phyloP scores from a whole-genome alignment of 2,888 invertebrate genomes.

The Bellardia pandia region DNA sequence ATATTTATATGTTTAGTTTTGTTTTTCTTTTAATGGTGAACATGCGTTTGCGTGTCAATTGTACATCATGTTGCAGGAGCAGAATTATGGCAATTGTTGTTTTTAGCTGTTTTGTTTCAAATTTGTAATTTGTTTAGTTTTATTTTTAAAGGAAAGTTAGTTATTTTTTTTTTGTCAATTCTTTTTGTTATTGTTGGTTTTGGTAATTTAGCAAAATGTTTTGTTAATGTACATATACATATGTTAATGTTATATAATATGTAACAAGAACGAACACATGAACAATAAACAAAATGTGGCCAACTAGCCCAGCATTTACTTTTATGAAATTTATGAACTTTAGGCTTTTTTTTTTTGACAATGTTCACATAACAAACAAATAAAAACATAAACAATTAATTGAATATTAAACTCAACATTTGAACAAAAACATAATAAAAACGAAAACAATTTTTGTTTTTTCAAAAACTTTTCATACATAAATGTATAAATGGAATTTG shows the following conservation, averaged over 20 bases:
- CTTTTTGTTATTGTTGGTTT: constrained; percentile 39
- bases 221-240: constrained; percentile 28
- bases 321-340: constrained; percentile 32
- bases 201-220: constrained; percentile 54
- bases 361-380: constrained; percentile 47
- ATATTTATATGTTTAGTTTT: constrained; percentile 57
- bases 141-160: constrained; percentile 45
- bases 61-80: constrained; percentile 70
- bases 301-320: background rate
- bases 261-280: constrained; percentile 61
- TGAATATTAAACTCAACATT: constrained; percentile 67
- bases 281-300: constrained; percentile 41
- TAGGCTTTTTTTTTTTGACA: constrained; percentile 32
- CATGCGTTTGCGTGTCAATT: constrained; percentile 75
- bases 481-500: constrained; percentile 37
- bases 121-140: constrained; percentile 63
- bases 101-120: constrained; percentile 71
- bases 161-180: constrained; percentile 6
- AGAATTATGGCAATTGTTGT: constrained; percentile 73
- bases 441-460: constrained; percentile 66
- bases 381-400: constrained; percentile 19
- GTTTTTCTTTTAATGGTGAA: constrained; percentile 49
- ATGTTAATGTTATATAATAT: constrained; percentile 47
- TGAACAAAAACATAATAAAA: constrained; percentile 70
- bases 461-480: constrained; percentile 72